Percentiles rank a stretch among this genome's conserved stretches.
phyloP scores from a whole-genome alignment of 2,113 vertebrate genomes.

The Entelurus aequoreus region DNA sequence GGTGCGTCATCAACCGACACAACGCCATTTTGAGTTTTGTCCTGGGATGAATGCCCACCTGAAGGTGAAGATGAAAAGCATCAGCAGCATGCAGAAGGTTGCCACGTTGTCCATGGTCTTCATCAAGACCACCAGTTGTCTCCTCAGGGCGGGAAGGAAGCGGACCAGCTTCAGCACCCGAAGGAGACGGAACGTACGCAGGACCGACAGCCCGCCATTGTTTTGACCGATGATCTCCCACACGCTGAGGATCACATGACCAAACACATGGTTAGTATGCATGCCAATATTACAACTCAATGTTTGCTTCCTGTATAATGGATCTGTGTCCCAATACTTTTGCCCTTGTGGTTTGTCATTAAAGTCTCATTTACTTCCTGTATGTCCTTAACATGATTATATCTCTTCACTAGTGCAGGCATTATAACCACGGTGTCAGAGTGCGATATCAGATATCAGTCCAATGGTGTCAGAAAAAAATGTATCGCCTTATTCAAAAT shows the following conservation, averaged over 20 bases:
- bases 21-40: not conserved
- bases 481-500: no score
- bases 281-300: no score
- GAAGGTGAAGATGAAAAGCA: conserved; percentile 96
- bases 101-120: conserved; percentile 97
- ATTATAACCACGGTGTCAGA: not conserved
- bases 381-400: not conserved
- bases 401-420: not conserved
- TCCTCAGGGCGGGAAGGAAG: conserved; percentile 85
- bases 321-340: not conserved
- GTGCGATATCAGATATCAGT: not conserved
- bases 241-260: conserved; percentile 69
- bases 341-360: not conserved
- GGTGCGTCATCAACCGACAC: not conserved
- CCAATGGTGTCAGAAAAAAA: no score
- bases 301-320: not conserved
- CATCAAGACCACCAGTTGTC: conserved; percentile 91
- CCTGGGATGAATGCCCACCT: conserved; percentile 66
- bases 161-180: conserved; percentile 88
- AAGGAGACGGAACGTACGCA: conserved; percentile 85
- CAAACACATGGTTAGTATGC: no score
- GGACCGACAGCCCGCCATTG: conserved; percentile 83
- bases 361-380: not conserved
- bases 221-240: conserved; percentile 96
- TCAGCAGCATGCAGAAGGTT: conserved; percentile 92